Evolutionary conservation across 2,113 vertebrate genomes (phyloP).

Genomic region (Montifringilla adamsi): DNA sequence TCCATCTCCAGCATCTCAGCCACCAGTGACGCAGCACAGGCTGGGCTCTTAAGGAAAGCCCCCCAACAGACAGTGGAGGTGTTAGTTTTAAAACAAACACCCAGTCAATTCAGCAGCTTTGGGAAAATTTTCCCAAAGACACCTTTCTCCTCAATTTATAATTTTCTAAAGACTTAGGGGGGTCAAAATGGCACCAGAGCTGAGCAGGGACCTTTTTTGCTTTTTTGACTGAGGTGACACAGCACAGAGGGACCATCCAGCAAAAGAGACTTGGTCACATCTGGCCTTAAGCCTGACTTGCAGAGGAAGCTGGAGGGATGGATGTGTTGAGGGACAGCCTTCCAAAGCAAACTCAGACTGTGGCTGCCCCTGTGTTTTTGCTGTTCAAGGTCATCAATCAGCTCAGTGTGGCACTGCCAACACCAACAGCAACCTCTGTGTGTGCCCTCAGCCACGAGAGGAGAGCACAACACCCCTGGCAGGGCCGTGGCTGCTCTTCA

Average conservation of each 20-base stretch:
- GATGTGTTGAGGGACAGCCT: not conserved
- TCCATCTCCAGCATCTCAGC: not conserved
- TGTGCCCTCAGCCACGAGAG: fast-evolving
- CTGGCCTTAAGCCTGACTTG: fast-evolving
- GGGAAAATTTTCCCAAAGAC: not conserved
- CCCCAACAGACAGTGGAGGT: not conserved
- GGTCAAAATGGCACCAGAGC: not conserved
- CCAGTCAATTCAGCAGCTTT: not conserved
- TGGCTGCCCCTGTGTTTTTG: not conserved
- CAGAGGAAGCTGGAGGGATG: not conserved
- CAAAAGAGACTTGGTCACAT: not conserved
- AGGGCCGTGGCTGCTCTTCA: not conserved
- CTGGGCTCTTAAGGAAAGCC: not conserved
- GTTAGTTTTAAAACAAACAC: not conserved
- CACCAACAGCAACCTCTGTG: not conserved
- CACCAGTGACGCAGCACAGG: not conserved
- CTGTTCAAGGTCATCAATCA: not conserved
- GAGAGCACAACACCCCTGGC: not conserved
- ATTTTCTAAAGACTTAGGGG: not conserved
- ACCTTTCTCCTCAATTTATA: not conserved
- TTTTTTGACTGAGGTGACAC: not conserved
- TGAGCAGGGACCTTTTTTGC: not conserved
- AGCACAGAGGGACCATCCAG: not conserved
- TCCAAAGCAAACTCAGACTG: not conserved
- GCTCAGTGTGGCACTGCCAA: not conserved